phyloP scores from a whole-genome alignment of 2,888 invertebrate genomes.

The Melinaea menophilus region DNA sequence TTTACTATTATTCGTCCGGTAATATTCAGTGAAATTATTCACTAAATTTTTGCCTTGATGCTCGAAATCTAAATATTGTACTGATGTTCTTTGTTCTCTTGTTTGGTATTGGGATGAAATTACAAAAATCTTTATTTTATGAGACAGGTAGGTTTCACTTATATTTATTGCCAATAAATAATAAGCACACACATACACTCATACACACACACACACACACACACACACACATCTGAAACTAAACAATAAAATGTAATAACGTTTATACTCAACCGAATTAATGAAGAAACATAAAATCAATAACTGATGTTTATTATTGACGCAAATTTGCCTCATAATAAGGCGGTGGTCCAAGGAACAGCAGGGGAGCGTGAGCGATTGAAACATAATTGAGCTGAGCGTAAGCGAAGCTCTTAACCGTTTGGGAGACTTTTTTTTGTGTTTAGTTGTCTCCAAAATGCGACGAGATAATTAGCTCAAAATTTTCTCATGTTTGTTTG shows the following conservation, averaged over 20 bases:
- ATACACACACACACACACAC: too few species aligned
- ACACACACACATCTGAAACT: too few species aligned
- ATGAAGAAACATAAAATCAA: constrained; percentile 7
- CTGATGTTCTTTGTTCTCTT: constrained; percentile 14
- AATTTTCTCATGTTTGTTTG: too few species aligned
- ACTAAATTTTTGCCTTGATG: constrained; percentile 42
- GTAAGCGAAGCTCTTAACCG: too few species aligned
- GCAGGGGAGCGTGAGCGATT: constrained; percentile 11
- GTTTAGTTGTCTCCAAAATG: too few species aligned
- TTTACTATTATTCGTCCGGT: constrained; percentile 52
- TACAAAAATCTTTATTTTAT: neutral
- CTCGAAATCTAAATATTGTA: constrained; percentile 31
- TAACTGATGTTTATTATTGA: constrained; percentile 5
- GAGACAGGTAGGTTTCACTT: neutral
- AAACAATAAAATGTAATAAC: neutral
- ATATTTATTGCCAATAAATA: neutral
- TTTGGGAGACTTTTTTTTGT: too few species aligned
- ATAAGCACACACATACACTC: too few species aligned
- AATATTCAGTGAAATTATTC: constrained; percentile 59
- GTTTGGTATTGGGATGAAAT: constrained; percentile 2
- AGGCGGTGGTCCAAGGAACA: constrained; percentile 4
- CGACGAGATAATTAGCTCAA: too few species aligned
- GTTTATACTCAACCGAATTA: neutral
- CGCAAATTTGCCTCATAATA: neutral
- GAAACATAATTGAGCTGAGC: too few species aligned